Evolutionary conservation across 2,113 vertebrate genomes (phyloP), one percentile per base, ranked within the genome.

Genomic region (human (Homo sapiens)): DNA sequence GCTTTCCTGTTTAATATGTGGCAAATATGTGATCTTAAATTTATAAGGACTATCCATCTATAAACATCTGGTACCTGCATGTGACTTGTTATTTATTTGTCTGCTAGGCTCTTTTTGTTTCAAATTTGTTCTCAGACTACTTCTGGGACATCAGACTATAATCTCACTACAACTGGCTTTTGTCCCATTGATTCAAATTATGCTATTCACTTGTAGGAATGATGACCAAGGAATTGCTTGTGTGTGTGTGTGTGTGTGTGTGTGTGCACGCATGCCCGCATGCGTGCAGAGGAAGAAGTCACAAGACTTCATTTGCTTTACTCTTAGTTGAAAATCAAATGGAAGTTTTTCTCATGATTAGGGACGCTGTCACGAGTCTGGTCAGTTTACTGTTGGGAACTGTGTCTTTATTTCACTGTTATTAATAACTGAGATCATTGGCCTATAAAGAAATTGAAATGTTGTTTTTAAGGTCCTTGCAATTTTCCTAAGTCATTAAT

Each of bases 41-140:
- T 84, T 98, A 83, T 98, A 98, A 98, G 96, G 86, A 97, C 23
- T 48, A 82, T 93, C 61, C 81, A 66, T 93, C 93, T 98, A 97
- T 98, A 96, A 97, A 94, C 96, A 96, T 95, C 93, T 97, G 90
- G 38, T 95, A 98, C 96, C 97, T 98, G 98, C 98, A 98, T 98
- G 97, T 96, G 84, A 93, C 40, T 96, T 85, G 79, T 85, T 97
- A 83, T 92, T 97, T 79, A 66, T 96, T 97, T 98, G 22, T 97
- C 80, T 98, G 88, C 14, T 87, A 95, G 88, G 68, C 88, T 64
- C 22, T 96, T 90, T 97, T 23, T 94, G 30, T 93, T 96, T 86
- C 40, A 89, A 61, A 5, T 13, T 98, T 94, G 76, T 68, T 45
- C 70, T 97, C 93, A 85, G 86, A 97, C 97, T 98, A 97, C 94